Evolutionary conservation across 2,113 vertebrate species (phyloP).

Genomic region (Chionodraco myersi): DNA sequence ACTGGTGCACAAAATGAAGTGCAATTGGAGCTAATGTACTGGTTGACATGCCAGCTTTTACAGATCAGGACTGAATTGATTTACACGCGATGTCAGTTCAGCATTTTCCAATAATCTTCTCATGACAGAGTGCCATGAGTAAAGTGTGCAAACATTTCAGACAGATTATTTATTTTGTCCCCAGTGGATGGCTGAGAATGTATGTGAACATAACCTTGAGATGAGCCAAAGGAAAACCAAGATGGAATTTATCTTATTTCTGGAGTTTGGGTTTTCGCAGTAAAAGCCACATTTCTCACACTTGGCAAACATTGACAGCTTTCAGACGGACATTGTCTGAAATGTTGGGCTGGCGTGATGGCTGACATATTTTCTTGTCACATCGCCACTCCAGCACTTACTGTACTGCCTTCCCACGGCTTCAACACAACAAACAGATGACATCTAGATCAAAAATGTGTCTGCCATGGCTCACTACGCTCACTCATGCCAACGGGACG

Average conservation of each 20-base stretch:
- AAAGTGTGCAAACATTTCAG: conserved; percentile 17
- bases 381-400: conserved; percentile 25
- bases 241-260: conserved; percentile 15
- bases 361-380: conserved; percentile 53
- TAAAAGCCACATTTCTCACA: conserved; percentile 4
- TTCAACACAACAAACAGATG: conserved; percentile 45
- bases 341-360: conserved; percentile 38
- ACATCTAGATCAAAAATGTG: conserved; percentile 42
- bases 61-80: conserved; percentile 74
- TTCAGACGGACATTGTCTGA: conserved; percentile 41
- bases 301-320: conserved; percentile 41
- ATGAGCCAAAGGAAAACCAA: conserved; percentile 7
- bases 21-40: conserved; percentile 75
- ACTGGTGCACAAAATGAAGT: conserved; percentile 74
- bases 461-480: conserved; percentile 6
- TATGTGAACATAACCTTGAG: conserved; percentile 10
- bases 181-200: not conserved
- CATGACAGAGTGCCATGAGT: conserved; percentile 28
- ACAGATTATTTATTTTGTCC: conserved; percentile 15
- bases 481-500: conserved; percentile 18
- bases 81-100: conserved; percentile 56
- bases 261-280: conserved; percentile 13
- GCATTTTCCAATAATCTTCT: conserved; percentile 63
- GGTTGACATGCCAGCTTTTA: conserved; percentile 73
- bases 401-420: conserved; percentile 25